Conservation (phyloP, 2,797 vertebrate genomes). For the Peromyscus eremicus region DNA sequence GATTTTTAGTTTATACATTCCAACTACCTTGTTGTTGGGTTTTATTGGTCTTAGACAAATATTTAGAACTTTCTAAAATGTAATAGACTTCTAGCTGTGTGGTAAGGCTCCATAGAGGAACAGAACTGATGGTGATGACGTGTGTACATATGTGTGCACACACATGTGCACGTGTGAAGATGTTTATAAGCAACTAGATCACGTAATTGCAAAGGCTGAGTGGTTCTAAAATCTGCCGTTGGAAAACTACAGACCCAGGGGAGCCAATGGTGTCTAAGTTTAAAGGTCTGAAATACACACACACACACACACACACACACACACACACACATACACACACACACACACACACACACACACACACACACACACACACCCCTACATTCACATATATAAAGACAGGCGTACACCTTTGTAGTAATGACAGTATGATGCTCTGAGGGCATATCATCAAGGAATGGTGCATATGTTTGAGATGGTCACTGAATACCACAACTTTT, state of each 20-base stretch:
- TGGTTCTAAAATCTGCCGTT: not conserved
- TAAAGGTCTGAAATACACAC: not conserved
- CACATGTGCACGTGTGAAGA: not conserved
- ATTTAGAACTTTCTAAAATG: not conserved
- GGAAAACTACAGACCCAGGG: not conserved
- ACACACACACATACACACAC: not conserved
- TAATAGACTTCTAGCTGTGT: not conserved
- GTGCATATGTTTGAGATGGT: not conserved
- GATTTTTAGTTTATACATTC: not conserved
- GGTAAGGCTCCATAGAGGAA: not conserved
- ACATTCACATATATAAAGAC: not conserved
- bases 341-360: not conserved
- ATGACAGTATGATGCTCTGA: not conserved
- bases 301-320: not conserved
- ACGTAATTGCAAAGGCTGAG: not conserved
- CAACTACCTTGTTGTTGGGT: not conserved
- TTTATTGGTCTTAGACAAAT: not conserved
- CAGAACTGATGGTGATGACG: not conserved
- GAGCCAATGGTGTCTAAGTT: not conserved
- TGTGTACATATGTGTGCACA: not conserved
- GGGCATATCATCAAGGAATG: not conserved
- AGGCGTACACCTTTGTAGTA: not conserved
- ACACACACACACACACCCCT: not conserved
- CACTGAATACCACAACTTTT: not conserved
- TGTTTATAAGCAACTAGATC: not conserved